These are phyloP conservation scores for Cataglyphis livida DNA, from an alignment of 2,888 invertebrate genomes.

Conservation along the genomic window DNA sequence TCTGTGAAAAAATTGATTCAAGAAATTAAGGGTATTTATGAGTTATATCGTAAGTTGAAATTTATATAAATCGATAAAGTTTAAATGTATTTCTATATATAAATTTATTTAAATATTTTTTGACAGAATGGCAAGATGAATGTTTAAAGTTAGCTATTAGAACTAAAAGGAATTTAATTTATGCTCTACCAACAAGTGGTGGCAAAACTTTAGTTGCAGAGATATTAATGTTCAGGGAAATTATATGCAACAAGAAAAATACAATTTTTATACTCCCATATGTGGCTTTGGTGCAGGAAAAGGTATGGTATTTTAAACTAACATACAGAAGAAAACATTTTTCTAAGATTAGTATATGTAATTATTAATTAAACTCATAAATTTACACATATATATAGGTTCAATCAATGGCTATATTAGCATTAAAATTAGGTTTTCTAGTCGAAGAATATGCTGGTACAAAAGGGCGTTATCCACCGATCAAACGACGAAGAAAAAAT, in stretches of 20 bases:
- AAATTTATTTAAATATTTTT: constrained; percentile 9
- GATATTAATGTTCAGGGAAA: constrained; percentile 95
- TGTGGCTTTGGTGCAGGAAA: constrained; percentile 99
- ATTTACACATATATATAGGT: constrained; percentile 87
- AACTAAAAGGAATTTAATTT: constrained; percentile 93
- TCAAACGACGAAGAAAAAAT: constrained; percentile 91
- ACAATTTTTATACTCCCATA: constrained; percentile 96
- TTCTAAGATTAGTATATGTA: neutral
- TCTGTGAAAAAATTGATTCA: constrained; percentile 90
- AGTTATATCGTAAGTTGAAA: constrained; percentile 67
- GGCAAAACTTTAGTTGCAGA: constrained; percentile 99
- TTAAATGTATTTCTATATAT: neutral
- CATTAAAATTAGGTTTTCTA: constrained; percentile 94
- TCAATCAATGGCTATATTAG: constrained; percentile 94
- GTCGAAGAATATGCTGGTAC: constrained; percentile 98
- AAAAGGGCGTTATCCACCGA: constrained; percentile 94
- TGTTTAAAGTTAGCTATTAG: constrained; percentile 93
- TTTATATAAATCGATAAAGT: neutral
- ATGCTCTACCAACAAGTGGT: constrained; percentile 98
- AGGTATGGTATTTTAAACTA: constrained; percentile 87
- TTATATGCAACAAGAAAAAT: constrained; percentile 93
- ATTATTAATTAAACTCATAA: constrained; percentile 35
- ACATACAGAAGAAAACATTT: neutral
- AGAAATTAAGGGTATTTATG: constrained; percentile 87
- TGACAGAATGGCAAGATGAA: constrained; percentile 97